These are phyloP conservation scores for Rhea pennata DNA, from an alignment of 2,113 vertebrate species.

Conservation along the genomic window DNA sequence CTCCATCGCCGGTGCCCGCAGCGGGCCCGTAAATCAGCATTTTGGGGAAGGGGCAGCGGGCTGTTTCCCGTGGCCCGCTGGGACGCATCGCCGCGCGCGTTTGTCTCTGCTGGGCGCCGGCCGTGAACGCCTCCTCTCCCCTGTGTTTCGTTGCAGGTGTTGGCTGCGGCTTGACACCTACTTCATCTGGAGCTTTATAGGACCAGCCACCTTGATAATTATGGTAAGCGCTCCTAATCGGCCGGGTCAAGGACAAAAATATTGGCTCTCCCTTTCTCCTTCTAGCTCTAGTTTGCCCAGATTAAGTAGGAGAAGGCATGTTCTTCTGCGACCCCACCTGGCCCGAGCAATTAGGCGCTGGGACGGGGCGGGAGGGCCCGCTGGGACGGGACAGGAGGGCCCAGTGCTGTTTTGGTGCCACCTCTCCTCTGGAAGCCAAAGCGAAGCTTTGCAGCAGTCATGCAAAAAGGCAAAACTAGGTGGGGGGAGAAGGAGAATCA, in stretches of 20 bases:
- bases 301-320: conserved; percentile 74
- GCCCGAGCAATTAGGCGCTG: conserved; percentile 70
- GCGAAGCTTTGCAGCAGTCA: not conserved
- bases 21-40: conserved; percentile 84
- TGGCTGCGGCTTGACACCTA: conserved; percentile 99
- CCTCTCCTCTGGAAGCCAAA: not conserved
- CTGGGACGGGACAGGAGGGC: not conserved
- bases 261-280: conserved; percentile 67
- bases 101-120: conserved; percentile 79
- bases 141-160: conserved; percentile 89
- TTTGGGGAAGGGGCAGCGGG: conserved; percentile 84
- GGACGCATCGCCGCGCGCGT: conserved; percentile 77
- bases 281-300: conserved; percentile 72
- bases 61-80: conserved; percentile 81
- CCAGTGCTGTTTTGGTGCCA: not conserved
- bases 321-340: conserved; percentile 73
- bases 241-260: conserved; percentile 81
- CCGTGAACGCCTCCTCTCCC: conserved; percentile 78
- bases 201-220: conserved; percentile 99
- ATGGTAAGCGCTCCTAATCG: conserved; percentile 93
- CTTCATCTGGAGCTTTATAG: conserved; percentile 99
- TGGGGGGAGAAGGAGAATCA: not conserved
- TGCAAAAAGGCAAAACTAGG: not conserved
- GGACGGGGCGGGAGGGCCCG: not conserved
- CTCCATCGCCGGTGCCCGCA: conserved; percentile 84